Conservation (phyloP, 2,888 invertebrate species). For the Hydrotaea cyrtoneurina region DNA sequence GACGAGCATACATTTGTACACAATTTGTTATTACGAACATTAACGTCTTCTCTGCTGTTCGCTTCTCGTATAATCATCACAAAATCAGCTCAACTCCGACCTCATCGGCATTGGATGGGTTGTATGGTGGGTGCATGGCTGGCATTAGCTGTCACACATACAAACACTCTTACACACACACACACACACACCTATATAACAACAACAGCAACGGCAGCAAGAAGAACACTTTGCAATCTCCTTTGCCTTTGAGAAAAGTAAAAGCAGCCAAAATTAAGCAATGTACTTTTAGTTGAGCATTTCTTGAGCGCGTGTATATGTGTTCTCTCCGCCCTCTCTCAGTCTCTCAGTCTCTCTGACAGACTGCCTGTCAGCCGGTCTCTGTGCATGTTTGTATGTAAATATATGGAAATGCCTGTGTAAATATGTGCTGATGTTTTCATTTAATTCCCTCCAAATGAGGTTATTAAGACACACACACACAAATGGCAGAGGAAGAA, state of each 20-base stretch:
- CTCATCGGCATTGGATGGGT: constrained; percentile 26
- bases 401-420: neutral
- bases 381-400: neutral
- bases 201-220: constrained; percentile 1
- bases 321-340: neutral
- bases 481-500: constrained; percentile 25
- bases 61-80: constrained; percentile 63
- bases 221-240: constrained; percentile 8
- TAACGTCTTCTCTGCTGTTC: constrained; percentile 65
- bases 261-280: constrained; percentile 57
- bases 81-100: constrained; percentile 64
- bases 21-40: constrained; percentile 60
- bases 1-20: constrained; percentile 39
- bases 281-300: constrained; percentile 43
- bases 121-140: constrained; percentile 2
- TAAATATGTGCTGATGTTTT: constrained; percentile 40
- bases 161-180: neutral
- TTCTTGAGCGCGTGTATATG: constrained; percentile 4
- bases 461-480: constrained; percentile 57
- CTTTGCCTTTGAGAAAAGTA: constrained; percentile 41
- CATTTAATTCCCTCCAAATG: constrained; percentile 56
- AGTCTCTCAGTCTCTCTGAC: neutral
- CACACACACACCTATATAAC: no score
- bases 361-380: neutral
- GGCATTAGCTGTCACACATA: no score